Evolutionary conservation across 2,113 vertebrate genomes (phyloP), one percentile per base, ranked within the genome.

Genomic region (Mobula birostris): DNA sequence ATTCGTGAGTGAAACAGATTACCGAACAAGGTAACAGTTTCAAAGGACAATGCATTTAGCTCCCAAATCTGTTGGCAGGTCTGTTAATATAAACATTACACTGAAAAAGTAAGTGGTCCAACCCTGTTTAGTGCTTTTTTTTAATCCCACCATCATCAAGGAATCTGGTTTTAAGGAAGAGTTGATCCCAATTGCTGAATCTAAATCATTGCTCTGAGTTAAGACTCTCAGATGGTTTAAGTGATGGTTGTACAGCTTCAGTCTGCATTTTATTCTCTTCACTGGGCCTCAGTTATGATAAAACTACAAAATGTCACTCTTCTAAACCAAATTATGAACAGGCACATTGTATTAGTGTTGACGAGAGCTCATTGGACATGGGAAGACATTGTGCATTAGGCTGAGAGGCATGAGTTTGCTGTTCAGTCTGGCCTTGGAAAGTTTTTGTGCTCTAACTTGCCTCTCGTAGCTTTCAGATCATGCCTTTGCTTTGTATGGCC

Each of bases 161-260:
- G 83, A 48, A 77, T 21, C 74, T 77, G 24, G 74, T 77, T 77
- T 77, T 24, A 27, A 77, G 24, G 74, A 63, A 61, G 83, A 29
- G 83, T 87, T 58, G 83, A 87, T 48, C 24, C 83, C 83, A 87
- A 14, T 27, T 29, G 83, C 83, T 87, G 83, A 87, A 87, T 87
- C 61, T 61, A 87, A 24, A 87, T 14, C 24, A 87, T 56, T 87
- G 29, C 61, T 87, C 83, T 29, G 11, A 48, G 48, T 85, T 85
- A 85, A 85, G 48, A 48, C 7, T 27, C 82, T 85, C 82, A 27
- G 48, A 87, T 87, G 56, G 83, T 63, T 87, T 61, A 87, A 87
- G 14, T 66, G 63, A 66, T 66, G 8, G 8, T 7, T 66, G 83
- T 61, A 29, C 56, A 87, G 48, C 24, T 61, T 3, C 12, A 24